These are phyloP conservation scores for Sminthurides aquaticus DNA, from an alignment of 2,888 invertebrate species.

Conservation along the genomic window DNA sequence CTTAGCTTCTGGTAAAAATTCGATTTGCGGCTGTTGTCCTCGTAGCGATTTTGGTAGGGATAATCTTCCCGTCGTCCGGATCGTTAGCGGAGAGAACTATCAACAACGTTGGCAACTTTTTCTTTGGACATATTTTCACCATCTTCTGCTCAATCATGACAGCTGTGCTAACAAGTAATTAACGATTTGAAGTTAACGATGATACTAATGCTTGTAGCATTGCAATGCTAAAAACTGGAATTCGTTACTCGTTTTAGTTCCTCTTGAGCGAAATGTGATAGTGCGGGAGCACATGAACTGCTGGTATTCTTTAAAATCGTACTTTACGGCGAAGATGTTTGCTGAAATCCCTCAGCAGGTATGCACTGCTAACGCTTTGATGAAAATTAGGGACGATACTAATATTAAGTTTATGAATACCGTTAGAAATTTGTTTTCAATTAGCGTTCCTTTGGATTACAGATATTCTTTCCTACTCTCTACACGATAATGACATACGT, in stretches of 20 bases:
- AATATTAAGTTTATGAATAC: background rate
- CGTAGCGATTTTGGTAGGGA: slow-evolving; percentile 84
- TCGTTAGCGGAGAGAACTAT: slow-evolving; percentile 86
- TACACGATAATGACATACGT: background rate
- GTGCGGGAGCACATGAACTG: slow-evolving; percentile 90
- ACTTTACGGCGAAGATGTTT: slow-evolving; percentile 91
- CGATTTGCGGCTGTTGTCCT: slow-evolving; percentile 46
- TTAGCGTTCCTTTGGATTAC: no score
- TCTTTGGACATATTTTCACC: slow-evolving; percentile 91
- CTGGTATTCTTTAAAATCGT: slow-evolving; percentile 95
- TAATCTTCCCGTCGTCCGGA: slow-evolving; percentile 80
- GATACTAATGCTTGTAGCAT: no score
- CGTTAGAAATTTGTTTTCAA: no score
- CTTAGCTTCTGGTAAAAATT: slow-evolving; percentile 5
- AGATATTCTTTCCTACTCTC: background rate
- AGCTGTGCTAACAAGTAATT: slow-evolving; percentile 93
- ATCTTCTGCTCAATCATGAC: slow-evolving; percentile 99
- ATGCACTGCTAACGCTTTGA: slow-evolving; percentile 43
- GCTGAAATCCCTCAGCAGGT: slow-evolving; percentile 97
- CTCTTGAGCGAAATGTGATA: slow-evolving; percentile 89
- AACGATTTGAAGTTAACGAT: no score
- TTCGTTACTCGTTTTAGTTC: no score
- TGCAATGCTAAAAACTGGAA: no score
- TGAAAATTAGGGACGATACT: background rate
- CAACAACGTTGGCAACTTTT: slow-evolving; percentile 91